These are phyloP conservation scores for Drosophila limbata DNA, from an alignment of 2,888 invertebrate genomes.

Conservation along the genomic window DNA sequence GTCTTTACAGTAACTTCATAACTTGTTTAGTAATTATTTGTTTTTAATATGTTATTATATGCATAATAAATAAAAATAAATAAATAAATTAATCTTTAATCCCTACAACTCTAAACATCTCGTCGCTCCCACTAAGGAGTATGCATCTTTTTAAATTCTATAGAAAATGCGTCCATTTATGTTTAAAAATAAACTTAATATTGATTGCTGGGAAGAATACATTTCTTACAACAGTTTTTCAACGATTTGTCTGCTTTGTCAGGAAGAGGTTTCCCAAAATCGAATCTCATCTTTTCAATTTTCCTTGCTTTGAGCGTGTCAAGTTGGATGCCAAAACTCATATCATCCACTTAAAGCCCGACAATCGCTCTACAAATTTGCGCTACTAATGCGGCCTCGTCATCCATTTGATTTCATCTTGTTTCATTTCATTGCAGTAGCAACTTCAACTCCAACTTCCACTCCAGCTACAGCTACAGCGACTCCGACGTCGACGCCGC, in stretches of 20 bases:
- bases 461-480: constrained; percentile 53
- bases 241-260: neutral
- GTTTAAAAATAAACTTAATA: neutral
- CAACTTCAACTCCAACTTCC: constrained; percentile 19
- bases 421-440: constrained; percentile 53
- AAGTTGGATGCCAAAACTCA: constrained; percentile 1
- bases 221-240: neutral
- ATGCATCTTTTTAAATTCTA: neutral
- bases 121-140: no score
- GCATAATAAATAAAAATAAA: no score
- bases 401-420: constrained; percentile 49
- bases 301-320: neutral
- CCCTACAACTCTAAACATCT: no score
- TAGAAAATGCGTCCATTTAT: neutral
- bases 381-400: constrained; percentile 49
- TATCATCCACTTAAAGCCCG: neutral
- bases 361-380: constrained; percentile 44
- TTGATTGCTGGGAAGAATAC: neutral
- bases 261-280: neutral
- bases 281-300: neutral
- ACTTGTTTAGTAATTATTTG: no score
- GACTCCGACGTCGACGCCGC: constrained; percentile 70
- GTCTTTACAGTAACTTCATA: no score
- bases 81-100: no score
- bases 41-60: no score